Conservation (phyloP, 2,888 invertebrate genomes). For the Ferrisia virgata region DNA sequence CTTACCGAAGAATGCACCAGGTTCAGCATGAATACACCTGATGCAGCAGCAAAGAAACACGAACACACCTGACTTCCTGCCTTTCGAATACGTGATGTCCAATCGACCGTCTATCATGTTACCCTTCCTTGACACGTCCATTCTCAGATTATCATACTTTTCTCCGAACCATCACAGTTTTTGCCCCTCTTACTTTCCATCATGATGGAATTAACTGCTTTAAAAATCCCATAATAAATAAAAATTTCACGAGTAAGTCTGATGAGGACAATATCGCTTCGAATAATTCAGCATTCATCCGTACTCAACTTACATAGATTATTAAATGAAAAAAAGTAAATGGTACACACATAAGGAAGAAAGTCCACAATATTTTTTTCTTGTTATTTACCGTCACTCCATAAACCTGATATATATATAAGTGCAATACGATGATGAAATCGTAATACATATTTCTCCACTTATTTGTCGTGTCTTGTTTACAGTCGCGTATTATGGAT, state of each 20-base stretch:
- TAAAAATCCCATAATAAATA: slow-evolving; percentile 3
- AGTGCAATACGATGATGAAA: not conserved
- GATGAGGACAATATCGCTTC: not conserved
- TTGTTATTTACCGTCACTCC: not conserved
- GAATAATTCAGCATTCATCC: not conserved
- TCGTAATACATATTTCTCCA: not conserved
- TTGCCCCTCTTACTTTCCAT: not conserved
- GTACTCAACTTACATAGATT: no score
- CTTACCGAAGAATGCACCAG: slow-evolving; percentile 16
- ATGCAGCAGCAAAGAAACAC: slow-evolving; percentile 1
- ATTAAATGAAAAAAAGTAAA: not conserved
- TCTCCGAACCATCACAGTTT: not conserved
- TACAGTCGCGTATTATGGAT: not conserved
- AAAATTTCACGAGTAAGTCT: not conserved
- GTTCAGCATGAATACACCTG: slow-evolving; percentile 41
- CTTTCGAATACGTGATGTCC: slow-evolving; percentile 37
- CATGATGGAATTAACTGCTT: not conserved
- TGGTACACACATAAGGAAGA: not conserved
- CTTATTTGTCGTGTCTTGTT: not conserved
- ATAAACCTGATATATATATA: not conserved
- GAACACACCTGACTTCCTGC: slow-evolving; percentile 40
- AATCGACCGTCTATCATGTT: slow-evolving; percentile 32
- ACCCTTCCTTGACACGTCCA: not conserved
- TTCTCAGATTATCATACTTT: not conserved
- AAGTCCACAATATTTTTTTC: not conserved